A percentile compares a stretch with the other conserved stretches of the same genome.
Evolutionary conservation across 1,140 invertebrate species (phyloP).

Genomic region (Danaus plexippus): DNA sequence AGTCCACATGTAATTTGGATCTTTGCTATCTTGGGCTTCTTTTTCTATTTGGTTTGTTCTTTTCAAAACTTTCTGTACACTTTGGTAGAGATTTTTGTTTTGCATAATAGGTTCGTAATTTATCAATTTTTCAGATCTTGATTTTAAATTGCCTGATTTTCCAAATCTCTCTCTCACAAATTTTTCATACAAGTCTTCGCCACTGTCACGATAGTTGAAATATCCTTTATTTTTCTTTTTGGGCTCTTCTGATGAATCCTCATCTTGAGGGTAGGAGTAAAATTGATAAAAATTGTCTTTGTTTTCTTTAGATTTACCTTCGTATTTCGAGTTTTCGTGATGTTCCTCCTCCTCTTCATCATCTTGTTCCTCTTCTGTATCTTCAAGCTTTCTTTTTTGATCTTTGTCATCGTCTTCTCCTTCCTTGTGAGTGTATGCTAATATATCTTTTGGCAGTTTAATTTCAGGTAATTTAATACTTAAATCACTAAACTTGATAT

Average conservation of each 20-base stretch:
- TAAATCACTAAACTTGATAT: constrained; percentile 54
- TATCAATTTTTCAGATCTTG: constrained; percentile 43
- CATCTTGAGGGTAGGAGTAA: no score
- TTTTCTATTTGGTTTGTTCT: constrained; percentile 53
- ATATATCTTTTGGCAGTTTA: constrained; percentile 57
- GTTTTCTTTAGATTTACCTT: no score
- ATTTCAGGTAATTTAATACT: constrained; percentile 58
- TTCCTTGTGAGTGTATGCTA: constrained; percentile 36
- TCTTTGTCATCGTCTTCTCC: constrained; percentile 29
- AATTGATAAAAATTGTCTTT: no score
- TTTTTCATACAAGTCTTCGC: constrained; percentile 60
- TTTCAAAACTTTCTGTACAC: constrained; percentile 50
- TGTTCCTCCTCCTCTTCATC: constrained; percentile 29
- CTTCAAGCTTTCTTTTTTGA: constrained; percentile 24
- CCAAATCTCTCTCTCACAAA: constrained; percentile 61
- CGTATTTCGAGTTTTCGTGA: constrained; percentile 16
- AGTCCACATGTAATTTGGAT: constrained; percentile 70
- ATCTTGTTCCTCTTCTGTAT: constrained; percentile 30
- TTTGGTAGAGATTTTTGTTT: constrained; percentile 46
- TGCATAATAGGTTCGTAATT: constrained; percentile 20
- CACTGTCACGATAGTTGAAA: constrained; percentile 21
- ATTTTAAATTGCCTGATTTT: constrained; percentile 39
- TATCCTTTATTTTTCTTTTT: no score
- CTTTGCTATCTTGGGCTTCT: constrained; percentile 47
- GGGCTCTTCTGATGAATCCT: no score